phyloP scores from a whole-genome alignment of 2,888 invertebrate genomes.

The Halocaridina rubra region DNA sequence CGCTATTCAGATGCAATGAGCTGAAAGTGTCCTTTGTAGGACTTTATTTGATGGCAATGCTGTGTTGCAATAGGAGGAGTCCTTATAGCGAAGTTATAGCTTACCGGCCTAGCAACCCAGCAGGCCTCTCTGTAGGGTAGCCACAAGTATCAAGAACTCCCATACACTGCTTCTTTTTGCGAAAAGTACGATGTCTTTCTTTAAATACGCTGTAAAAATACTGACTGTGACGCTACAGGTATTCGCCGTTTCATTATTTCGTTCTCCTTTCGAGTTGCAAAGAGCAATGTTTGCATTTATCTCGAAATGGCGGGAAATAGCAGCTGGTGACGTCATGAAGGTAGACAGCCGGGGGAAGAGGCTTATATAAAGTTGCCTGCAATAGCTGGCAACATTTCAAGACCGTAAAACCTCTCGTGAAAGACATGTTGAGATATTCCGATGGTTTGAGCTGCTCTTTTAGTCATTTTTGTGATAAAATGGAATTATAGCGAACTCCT shows the following conservation, averaged over 20 bases:
- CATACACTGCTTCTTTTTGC: too few relatives aligned
- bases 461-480: not conserved
- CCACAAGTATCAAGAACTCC: slow-evolving; percentile 44
- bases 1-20: too few relatives aligned
- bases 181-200: too few relatives aligned
- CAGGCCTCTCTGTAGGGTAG: slow-evolving; percentile 44
- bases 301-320: slow-evolving; percentile 53
- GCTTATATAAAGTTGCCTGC: slow-evolving; percentile 58
- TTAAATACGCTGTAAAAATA: too few relatives aligned
- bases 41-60: too few relatives aligned
- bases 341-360: slow-evolving; percentile 45
- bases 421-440: not conserved
- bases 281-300: too few relatives aligned
- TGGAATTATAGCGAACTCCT: not conserved
- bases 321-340: slow-evolving; percentile 47
- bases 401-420: not conserved
- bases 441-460: too few relatives aligned
- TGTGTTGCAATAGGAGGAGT: not conserved
- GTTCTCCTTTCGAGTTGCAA: too few relatives aligned
- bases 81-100: not conserved
- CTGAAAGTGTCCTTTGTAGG: too few relatives aligned
- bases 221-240: too few relatives aligned
- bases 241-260: too few relatives aligned
- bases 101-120: slow-evolving; percentile 51
- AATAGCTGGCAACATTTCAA: slow-evolving; percentile 53